Evolutionary conservation across 1,140 invertebrate species (phyloP), one percentile per base, ranked within the genome.

Genomic region (Brachionus rotundiformis): DNA sequence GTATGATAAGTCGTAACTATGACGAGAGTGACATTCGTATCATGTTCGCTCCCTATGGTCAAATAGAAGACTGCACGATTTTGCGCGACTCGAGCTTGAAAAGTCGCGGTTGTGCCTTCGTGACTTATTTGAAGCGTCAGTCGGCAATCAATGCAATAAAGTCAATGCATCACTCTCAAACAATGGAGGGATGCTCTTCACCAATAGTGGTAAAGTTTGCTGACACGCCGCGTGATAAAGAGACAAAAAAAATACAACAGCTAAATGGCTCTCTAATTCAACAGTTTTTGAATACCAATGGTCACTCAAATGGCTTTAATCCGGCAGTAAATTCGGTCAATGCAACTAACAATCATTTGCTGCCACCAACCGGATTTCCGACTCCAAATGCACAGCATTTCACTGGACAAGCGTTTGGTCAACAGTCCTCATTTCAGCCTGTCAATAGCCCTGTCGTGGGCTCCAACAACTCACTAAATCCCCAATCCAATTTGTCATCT

Each of bases 241-340:
- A 99, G 90, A 90, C 98, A 85, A 92, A 97, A 87, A 93, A 96
- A 85, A 98, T 99, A 95, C 96, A 99, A 91, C 97, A 99, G 91
- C 96, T 98, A 94, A 94, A 95, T 84, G 94, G 95, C 87, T 96
- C 96, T 89, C 94, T 98, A 92, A 95, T 95, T 89, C 92, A 98
- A 85, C 92, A 98, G 85, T 96, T 94, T 31, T 39, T 63, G 16
- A 54, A 36, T 16, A 36, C 59, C n/a, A 54, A 59, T 25, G 29
- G 33, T 25, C 47, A 79, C 25, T 25, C 36, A 13, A 59, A 59
- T 6, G 39, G 39, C 0, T 54, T 77, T 54, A 11, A 44, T 44
- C 10, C n/a, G 7, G 73, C 33, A 6, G 44, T 77, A 0, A 49
- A 25, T 39, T 39, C n/a, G 23, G 29, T 23, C n/a, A 27, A 29